Evolutionary conservation across 2,888 invertebrate species (phyloP).

Genomic region (Eilema depressum): DNA sequence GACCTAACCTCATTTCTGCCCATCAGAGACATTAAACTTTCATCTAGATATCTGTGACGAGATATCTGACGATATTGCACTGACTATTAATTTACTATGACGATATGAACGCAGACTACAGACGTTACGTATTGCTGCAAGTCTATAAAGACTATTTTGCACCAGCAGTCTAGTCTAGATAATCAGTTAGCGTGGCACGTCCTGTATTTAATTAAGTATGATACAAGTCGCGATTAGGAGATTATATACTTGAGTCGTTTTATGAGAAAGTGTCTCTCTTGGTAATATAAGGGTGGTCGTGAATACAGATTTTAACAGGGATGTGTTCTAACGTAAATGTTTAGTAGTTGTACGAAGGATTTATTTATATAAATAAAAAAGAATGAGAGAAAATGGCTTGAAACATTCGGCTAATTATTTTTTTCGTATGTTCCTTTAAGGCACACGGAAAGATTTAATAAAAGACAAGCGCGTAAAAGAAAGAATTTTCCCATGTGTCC

Average conservation of each 20-base stretch:
- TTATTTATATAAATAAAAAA: too few species aligned
- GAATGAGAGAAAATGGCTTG: too few species aligned
- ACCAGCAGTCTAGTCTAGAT: constrained; percentile 29
- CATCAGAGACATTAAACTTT: constrained; percentile 12
- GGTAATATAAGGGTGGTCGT: constrained; percentile 23
- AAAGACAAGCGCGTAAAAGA: too few species aligned
- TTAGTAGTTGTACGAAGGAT: not conserved
- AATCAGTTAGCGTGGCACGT: constrained; percentile 35
- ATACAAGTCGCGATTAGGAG: constrained; percentile 41
- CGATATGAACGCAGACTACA: not conserved
- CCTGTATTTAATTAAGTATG: constrained; percentile 45
- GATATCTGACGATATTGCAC: not conserved
- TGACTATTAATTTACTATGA: not conserved
- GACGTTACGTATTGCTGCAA: not conserved
- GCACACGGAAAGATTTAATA: too few species aligned
- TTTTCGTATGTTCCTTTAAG: too few species aligned
- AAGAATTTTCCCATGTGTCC: too few species aligned
- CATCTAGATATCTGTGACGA: constrained; percentile 18
- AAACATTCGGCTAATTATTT: too few species aligned
- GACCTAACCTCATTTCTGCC: not conserved
- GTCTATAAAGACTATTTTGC: constrained; percentile 15
- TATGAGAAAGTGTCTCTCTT: constrained; percentile 37
- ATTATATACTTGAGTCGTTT: constrained; percentile 20
- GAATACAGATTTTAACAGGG: not conserved
- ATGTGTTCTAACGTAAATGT: not conserved